Conservation (phyloP, 1,140 invertebrate species). For the Hylaeus volcanicus region DNA sequence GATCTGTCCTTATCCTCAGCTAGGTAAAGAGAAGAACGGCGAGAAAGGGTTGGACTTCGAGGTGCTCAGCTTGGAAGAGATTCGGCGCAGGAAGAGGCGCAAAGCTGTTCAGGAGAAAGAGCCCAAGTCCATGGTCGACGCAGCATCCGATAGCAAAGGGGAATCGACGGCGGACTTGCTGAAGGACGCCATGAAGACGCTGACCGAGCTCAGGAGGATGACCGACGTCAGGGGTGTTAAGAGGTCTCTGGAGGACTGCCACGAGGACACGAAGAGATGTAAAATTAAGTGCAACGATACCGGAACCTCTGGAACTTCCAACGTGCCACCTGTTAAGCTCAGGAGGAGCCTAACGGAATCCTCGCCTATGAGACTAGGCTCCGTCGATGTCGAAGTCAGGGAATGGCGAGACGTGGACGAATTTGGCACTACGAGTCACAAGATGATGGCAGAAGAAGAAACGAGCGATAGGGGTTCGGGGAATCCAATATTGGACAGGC, state of each 20-base stretch:
- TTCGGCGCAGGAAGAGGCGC: conserved; percentile 65
- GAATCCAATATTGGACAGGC: background rate
- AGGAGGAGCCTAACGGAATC: conserved; percentile 47
- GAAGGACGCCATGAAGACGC: conserved; percentile 44
- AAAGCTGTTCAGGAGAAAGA: background rate
- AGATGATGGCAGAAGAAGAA: background rate
- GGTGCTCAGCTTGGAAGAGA: conserved; percentile 77
- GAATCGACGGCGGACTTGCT: conserved; percentile 21
- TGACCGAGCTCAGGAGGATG: conserved; percentile 27
- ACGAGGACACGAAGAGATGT: conserved; percentile 1
- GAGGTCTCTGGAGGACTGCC: conserved; percentile 4
- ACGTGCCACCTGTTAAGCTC: conserved; percentile 68
- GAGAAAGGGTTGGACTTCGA: conserved; percentile 67
- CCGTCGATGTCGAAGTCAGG: background rate
- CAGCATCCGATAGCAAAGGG: too few relatives aligned
- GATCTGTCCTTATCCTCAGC: conserved; percentile 28
- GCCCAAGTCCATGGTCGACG: background rate
- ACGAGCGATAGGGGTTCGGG: background rate
- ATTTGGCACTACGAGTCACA: background rate
- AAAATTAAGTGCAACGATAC: background rate
- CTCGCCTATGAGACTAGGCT: conserved; percentile 10
- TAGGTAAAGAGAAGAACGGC: background rate
- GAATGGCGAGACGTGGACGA: background rate
- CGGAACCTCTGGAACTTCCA: background rate
- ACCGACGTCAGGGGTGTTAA: conserved; percentile 6